These are phyloP conservation scores for Meriones unguiculatus DNA, from an alignment of 2,113 vertebrate species.

Conservation along the genomic window DNA sequence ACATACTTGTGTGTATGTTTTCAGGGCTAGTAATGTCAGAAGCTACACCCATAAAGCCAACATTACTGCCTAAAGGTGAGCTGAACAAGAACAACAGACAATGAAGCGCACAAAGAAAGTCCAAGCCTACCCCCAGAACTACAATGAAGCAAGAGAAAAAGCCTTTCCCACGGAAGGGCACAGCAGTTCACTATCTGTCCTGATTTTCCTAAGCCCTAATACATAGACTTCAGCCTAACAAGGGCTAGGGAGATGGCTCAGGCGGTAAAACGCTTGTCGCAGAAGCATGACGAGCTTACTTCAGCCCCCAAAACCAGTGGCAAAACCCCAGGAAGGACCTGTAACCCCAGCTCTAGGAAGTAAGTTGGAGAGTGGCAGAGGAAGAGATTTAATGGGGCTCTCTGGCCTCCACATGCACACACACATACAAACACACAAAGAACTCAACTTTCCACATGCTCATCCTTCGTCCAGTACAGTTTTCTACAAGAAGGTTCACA, in stretches of 20 bases:
- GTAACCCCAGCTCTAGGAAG: background rate
- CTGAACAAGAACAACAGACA: background rate
- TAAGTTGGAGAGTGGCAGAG: background rate
- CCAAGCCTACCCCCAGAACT: background rate
- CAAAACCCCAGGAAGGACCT: background rate
- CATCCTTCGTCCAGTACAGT: background rate
- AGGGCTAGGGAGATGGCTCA: background rate
- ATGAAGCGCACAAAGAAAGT: background rate
- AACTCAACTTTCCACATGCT: constrained; percentile 16
- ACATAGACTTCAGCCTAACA: background rate
- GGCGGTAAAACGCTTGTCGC: background rate
- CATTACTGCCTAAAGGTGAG: background rate
- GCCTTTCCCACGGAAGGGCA: background rate
- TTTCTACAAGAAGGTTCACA: constrained; percentile 49
- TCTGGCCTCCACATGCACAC: background rate
- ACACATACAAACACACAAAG: background rate
- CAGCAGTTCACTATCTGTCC: background rate
- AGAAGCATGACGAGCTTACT: background rate
- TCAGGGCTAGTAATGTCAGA: background rate
- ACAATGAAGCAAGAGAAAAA: background rate
- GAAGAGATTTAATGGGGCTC: background rate
- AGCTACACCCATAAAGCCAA: background rate
- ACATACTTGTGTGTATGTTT: background rate
- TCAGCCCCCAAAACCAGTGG: no score
- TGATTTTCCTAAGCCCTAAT: background rate